Evolutionary conservation across 2,888 invertebrate species (phyloP), one percentile per base, ranked within the genome.

Genomic region (Ctenicera cuprea): DNA sequence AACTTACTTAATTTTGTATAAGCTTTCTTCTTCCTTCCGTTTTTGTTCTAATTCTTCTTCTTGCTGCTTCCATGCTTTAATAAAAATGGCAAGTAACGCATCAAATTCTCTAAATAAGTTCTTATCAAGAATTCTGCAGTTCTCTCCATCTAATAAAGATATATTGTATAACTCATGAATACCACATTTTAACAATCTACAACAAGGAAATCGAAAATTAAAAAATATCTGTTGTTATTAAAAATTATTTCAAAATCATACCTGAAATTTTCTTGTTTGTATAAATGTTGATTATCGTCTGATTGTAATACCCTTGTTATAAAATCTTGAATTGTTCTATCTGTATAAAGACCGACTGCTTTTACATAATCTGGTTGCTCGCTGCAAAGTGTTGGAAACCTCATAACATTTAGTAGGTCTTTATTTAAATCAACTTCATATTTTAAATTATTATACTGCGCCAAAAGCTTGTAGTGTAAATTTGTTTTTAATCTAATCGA

Each of bases 11-110:
- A 91, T 93, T 69, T 92, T 92, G 85, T 94, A 95, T 52, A 97
- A 87, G 78, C 92, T 93, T 65, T 94, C 94, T 72, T 94, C 93
- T 79, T 95, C 95, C 64, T 90, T 90, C 77, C 93, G 91, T 79
- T 91, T 90, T 80, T 89, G 89, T 77, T 92, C 91, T 16, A 90
- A 89, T 26, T 91, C 91, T 61, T 91, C 90, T 80, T 95, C 92
- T 79, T 95, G 94, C 71, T 91, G 89, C 81, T 92, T 92, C 96
- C 97, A 97, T 0, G 92, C 88, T 66, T 89, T 85, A 20, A 94
- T 92, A 63, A 95, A 90, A 48, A 90, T 87, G 64, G 89, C 88
- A 0, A 94, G 83, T 0, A 92, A 88, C 0, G 86, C 85, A 70
- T 90, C 87, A 50, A 93, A 88, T 0, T 89, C 76, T 18, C 76